Percentiles rank a stretch among this genome's conserved stretches.
Conservation (phyloP, 2,113 vertebrate genomes). For the Galemys pyrenaicus region DNA sequence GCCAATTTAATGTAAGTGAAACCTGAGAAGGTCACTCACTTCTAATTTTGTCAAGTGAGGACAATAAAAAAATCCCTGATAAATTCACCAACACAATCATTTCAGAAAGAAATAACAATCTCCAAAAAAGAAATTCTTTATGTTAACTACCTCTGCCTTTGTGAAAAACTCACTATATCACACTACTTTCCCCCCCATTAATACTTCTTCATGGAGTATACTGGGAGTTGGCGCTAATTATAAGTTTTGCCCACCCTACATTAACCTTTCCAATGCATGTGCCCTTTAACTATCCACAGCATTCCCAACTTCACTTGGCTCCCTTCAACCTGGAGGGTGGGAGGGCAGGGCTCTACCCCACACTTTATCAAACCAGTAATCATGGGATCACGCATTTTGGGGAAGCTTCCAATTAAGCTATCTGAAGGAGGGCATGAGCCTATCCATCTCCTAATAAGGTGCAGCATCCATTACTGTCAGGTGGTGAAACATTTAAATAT, state of each 20-base stretch:
- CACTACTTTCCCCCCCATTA: background rate
- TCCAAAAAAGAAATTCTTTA: conserved; percentile 35
- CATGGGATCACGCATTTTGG: background rate
- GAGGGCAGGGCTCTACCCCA: background rate
- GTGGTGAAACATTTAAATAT: conserved; percentile 25
- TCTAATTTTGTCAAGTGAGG: conserved; percentile 42
- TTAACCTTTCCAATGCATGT: background rate
- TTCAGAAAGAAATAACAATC: conserved; percentile 42
- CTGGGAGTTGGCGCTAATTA: background rate
- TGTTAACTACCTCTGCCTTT: conserved; percentile 21
- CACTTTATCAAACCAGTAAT: background rate
- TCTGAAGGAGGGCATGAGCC: background rate
- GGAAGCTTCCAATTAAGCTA: conserved; percentile 48
- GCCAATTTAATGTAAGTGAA: conserved; percentile 48
- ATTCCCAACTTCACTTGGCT: conserved; percentile 1
- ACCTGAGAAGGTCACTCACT: background rate
- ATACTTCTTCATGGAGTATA: conserved; percentile 33
- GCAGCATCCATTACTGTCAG: conserved; percentile 21
- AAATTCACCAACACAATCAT: background rate
- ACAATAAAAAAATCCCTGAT: conserved; percentile 27
- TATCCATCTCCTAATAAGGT: background rate
- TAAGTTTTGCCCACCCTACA: background rate
- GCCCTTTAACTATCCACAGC: background rate
- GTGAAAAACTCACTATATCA: conserved; percentile 50
- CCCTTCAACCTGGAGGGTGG: background rate